Base-by-base conservation (phyloP, 2,888 invertebrate species). In the Drosophila borborema region DNA sequence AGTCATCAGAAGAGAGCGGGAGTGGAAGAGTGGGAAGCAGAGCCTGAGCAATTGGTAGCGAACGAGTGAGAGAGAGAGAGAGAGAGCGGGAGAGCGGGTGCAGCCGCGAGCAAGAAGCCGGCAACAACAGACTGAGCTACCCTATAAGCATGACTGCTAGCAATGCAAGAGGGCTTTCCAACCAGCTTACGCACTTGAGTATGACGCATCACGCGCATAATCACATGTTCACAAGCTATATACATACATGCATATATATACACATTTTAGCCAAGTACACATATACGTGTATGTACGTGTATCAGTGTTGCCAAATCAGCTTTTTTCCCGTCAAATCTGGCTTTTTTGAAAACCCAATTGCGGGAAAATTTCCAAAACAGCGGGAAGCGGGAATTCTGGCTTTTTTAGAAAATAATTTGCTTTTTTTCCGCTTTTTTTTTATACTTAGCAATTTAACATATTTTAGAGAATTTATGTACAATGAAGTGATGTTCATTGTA, bases 91-190 rank as follows among this genome's bases (percentile, higher is more conserved):
- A n/a, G 20, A 20, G 38, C 38, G 14, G 14, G n/a, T 14, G 41
- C 16, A 2, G 1, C 5, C 1, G 36, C 14, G 3, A 6, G 23
- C 3, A 36, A 36, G 28, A 18, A 23, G 63, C 62, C 49, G 55
- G 62, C 71, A 41, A 67, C 23, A 72, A 65, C 34, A 45, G 10
- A 10, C 12, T 48, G 46, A 60, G 55, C 67, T 49, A 73, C 78
- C 75, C 75, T 54, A 60, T 23, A 31, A 16, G n/a, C 31, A 59
- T 43, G 14, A 31, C 43, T 43, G 34, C 7, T 41, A 55, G 12
- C 14, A 56, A 38, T 31, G 20, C n/a, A 20, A 54, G 43, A 62
- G 62, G 67, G 67, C 49, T 62, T 65, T 65, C 40, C 40, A 55
- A 40, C 58, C 40, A 54, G 71, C 56, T 64, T 56, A 55, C 18